These are phyloP conservation scores for Blera fallax DNA, from an alignment of 2,888 invertebrate genomes.

Conservation along the genomic window DNA sequence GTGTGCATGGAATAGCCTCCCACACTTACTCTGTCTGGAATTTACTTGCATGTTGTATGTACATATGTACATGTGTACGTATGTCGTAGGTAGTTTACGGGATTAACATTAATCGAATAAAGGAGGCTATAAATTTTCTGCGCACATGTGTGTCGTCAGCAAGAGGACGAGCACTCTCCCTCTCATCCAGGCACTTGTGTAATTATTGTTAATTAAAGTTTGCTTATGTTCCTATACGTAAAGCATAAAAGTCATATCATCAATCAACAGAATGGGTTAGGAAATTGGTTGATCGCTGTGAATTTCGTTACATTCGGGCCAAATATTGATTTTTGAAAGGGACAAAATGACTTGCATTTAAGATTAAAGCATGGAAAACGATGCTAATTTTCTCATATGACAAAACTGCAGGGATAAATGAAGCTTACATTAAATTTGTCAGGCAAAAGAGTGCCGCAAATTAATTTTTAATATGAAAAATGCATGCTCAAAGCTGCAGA, in stretches of 20 bases:
- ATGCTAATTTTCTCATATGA: no score
- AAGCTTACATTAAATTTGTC: no score
- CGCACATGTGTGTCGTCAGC: background rate
- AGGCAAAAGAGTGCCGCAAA: no score
- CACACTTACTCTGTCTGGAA: background rate
- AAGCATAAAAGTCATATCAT: background rate
- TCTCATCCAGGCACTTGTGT: background rate
- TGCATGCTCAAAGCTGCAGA: no score
- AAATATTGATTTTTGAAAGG: background rate
- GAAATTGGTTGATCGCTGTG: background rate
- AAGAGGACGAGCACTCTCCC: background rate
- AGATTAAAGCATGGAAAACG: no score
- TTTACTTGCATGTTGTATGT: background rate
- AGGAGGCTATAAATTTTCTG: background rate
- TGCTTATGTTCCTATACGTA: background rate
- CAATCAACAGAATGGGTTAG: background rate
- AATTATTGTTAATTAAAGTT: background rate
- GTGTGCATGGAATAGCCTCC: background rate
- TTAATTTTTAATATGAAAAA: no score
- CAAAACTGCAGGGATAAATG: no score
- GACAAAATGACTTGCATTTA: no score
- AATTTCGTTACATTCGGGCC: background rate
- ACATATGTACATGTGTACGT: background rate
- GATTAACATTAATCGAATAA: constrained; percentile 28
- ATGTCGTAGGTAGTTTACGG: background rate